Conservation (phyloP, 2,797 vertebrate genomes). For the Labeo calbasu region DNA sequence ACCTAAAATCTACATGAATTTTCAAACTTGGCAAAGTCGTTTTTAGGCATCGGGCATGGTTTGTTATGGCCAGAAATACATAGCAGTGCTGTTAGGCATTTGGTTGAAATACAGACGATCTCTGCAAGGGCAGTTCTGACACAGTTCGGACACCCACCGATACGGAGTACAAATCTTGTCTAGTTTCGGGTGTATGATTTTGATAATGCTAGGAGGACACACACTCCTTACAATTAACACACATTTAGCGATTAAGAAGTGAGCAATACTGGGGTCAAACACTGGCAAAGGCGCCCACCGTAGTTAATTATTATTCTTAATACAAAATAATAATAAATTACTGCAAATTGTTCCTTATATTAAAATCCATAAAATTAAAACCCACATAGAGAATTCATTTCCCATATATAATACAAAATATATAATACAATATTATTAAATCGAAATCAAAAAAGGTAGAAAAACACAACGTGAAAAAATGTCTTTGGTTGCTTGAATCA, state of each 20-base stretch:
- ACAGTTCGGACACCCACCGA: conserved; percentile 19
- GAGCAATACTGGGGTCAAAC: conserved; percentile 90
- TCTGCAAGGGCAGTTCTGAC: conserved; percentile 49
- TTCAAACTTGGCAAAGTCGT: conserved; percentile 45
- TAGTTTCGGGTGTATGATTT: conserved; percentile 70
- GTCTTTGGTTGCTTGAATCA: conserved; percentile 90
- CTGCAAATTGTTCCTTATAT: conserved; percentile 87
- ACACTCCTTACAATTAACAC: conserved; percentile 62
- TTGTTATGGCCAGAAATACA: conserved; percentile 29
- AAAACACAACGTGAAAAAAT: conserved; percentile 71
- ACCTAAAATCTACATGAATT: conserved; percentile 22
- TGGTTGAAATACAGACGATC: conserved; percentile 68
- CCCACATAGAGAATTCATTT: conserved; percentile 77
- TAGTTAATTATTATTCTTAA: conserved; percentile 66
- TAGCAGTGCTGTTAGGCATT: conserved; percentile 21
- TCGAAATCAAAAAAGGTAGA: conserved; percentile 80
- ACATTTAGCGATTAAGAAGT: conserved; percentile 58
- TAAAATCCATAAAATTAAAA: conserved; percentile 84
- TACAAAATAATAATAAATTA: conserved; percentile 85
- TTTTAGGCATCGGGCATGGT: conserved; percentile 28
- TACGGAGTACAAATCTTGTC: conserved; percentile 64
- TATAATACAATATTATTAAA: conserved; percentile 69
- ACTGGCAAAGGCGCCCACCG: conserved; percentile 83
- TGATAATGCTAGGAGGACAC: conserved; percentile 91
- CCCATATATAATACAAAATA: conserved; percentile 76